phyloP scores from a whole-genome alignment of 2,797 vertebrate genomes.

The Phaenicophaeus curvirostris region DNA sequence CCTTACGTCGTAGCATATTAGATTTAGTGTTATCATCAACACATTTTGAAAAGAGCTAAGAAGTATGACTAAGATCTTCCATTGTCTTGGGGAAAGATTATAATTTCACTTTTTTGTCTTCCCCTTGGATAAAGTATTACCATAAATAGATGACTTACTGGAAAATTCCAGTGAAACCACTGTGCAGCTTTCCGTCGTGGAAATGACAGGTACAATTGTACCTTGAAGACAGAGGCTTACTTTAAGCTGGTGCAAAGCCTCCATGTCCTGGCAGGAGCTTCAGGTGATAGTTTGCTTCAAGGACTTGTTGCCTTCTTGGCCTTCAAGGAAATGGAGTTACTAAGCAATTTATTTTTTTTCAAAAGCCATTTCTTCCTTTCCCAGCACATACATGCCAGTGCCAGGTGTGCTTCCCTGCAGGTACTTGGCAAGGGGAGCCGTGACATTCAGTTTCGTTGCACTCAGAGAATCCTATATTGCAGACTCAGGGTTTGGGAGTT shows the following conservation, averaged over 20 bases:
- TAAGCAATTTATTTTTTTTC: neutral
- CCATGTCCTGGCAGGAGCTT: neutral
- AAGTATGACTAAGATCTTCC: neutral
- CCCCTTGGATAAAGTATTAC: neutral
- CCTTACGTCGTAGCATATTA: neutral
- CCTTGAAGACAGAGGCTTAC: neutral
- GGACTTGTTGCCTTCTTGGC: neutral
- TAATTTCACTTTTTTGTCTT: constrained; percentile 13
- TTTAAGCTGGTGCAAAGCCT: neutral
- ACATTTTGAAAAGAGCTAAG: constrained; percentile 20
- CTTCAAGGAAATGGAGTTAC: neutral
- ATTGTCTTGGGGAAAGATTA: constrained; percentile 6
- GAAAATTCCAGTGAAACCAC: neutral
- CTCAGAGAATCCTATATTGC: neutral
- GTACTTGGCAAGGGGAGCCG: accelerated
- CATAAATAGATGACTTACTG: neutral
- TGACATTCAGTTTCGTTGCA: neutral
- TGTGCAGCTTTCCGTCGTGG: neutral
- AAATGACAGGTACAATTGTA: neutral
- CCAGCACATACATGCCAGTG: neutral
- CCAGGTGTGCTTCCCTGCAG: neutral
- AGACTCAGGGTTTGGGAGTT: neutral
- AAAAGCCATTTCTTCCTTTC: neutral
- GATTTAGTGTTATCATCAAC: constrained; percentile 24
- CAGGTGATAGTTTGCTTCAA: neutral